Conservation (phyloP, 2,113 vertebrate genomes). For the Mungos mungo region DNA sequence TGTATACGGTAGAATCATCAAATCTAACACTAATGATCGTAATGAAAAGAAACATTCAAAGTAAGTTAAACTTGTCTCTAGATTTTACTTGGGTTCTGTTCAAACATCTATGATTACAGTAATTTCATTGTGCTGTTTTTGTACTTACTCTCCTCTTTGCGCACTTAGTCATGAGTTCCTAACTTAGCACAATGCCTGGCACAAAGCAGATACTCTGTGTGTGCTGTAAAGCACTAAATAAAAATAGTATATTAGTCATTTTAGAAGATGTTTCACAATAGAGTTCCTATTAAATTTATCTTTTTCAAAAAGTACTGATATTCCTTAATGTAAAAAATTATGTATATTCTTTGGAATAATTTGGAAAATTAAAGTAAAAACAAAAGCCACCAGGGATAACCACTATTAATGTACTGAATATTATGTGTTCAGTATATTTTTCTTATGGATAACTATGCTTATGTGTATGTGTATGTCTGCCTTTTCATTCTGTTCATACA, state of each 20-base stretch:
- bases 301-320: background rate
- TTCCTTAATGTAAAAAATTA: background rate
- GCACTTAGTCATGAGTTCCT: background rate
- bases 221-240: background rate
- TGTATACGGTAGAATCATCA: background rate
- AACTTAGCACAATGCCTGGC: background rate
- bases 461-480: background rate
- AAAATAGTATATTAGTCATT: constrained; percentile 10
- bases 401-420: background rate
- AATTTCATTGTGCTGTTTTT: background rate
- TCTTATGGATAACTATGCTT: background rate
- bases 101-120: background rate
- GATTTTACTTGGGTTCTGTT: background rate
- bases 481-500: background rate
- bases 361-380: background rate
- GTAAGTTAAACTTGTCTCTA: background rate
- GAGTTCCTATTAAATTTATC: background rate
- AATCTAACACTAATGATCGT: background rate
- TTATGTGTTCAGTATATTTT: background rate
- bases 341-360: background rate
- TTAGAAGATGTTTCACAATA: background rate
- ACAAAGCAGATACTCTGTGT: background rate
- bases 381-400: background rate
- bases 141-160: background rate
- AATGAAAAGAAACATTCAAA: constrained; percentile 19